A percentile compares a stretch with the other conserved stretches of the same genome.
Conservation (phyloP, 37 sponge, comb jelly and placozoan species). For the Crambe crambe region DNA sequence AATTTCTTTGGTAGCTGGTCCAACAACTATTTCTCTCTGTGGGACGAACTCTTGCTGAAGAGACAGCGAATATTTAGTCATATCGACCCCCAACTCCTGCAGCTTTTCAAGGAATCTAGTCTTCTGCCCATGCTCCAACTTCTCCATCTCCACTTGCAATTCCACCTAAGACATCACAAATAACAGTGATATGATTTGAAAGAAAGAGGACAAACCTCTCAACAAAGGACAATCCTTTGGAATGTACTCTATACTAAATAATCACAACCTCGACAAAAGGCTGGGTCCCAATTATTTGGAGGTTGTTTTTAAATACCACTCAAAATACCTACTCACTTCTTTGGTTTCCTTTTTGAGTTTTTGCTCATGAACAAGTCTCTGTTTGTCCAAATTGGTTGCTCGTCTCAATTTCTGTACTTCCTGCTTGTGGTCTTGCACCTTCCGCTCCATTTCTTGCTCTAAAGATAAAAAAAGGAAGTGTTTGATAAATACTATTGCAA, state of each 20-base stretch:
- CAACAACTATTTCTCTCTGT: conserved; percentile 59
- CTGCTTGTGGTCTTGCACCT: conserved; percentile 48
- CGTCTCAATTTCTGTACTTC: conserved; percentile 46
- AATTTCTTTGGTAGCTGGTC: conserved; percentile 24
- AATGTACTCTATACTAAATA: no score
- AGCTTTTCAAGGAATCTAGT: conserved; percentile 25
- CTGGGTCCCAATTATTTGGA: no score
- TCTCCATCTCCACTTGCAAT: conserved; percentile 50
- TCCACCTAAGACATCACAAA: conserved; percentile 40
- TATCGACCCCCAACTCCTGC: conserved; percentile 69
- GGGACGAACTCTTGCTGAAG: conserved; percentile 48
- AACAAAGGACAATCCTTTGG: no score
- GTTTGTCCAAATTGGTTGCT: conserved; percentile 28
- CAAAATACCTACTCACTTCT: conserved; percentile 17
- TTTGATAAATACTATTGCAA: no score
- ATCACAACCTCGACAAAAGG: no score
- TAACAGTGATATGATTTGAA: no score
- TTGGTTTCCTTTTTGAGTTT: conserved; percentile 42
- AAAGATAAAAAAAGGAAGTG: background rate
- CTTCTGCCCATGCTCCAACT: conserved; percentile 45
- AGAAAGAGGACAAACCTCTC: background rate
- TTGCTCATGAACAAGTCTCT: conserved; percentile 17
- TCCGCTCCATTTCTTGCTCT: conserved; percentile 66
- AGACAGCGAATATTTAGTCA: conserved; percentile 61
- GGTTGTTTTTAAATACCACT: background rate